Evolutionary conservation across 2,113 vertebrate genomes (phyloP), one percentile per base, ranked within the genome.

Genomic region (Psephotus haematonotus): DNA sequence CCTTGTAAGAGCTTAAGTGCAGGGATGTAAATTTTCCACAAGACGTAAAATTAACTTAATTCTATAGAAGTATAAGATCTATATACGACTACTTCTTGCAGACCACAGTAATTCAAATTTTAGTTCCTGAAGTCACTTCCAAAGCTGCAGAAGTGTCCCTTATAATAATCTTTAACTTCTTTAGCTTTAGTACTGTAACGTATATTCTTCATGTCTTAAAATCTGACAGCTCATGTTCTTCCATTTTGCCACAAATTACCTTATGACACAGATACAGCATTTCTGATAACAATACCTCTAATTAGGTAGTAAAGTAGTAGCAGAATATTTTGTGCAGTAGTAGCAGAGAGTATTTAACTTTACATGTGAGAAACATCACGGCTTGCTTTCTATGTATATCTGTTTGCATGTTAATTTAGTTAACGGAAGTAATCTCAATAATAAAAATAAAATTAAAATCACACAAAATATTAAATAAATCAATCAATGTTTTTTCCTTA

Each of bases 401-500:
- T 62, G 4, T 46, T 41, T 44, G 6, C 8, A 62, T 22, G 37
- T 15, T 33, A 68, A 2, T 72, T 64, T 55, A 83, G 5, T 12
- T 47, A 57, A 50, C 6, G 46, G 10, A 64, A 80, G 6, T 60
- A 46, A 80, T 50, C 6, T 60, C 29, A 86, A 3, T 17, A 80
- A 55, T 33, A 85, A 63, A 28, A 6, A 28, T 13, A 59, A 75
- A 68, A 77, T 31, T 20, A 64, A 78, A 80, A 63, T 5, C 20
- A 83, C 53, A 18, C 0, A 79, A 76, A 76, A 79, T 44, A 63
- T 11, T 31, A 28, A 64, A 60, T 12, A 49, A 59, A 79, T 0
- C 27, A 41, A 52, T 1, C 1, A 70, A 7, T 5, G 0, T 0
- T 49, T 80, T 64, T 23, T 12, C 24, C 7, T 22, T 31, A 7